A percentile compares a stretch with the other conserved stretches of the same genome.
These are phyloP conservation scores for Pipistrellus pipistrellus DNA, from an alignment of 2,797 vertebrate species.

Conservation along the genomic window DNA sequence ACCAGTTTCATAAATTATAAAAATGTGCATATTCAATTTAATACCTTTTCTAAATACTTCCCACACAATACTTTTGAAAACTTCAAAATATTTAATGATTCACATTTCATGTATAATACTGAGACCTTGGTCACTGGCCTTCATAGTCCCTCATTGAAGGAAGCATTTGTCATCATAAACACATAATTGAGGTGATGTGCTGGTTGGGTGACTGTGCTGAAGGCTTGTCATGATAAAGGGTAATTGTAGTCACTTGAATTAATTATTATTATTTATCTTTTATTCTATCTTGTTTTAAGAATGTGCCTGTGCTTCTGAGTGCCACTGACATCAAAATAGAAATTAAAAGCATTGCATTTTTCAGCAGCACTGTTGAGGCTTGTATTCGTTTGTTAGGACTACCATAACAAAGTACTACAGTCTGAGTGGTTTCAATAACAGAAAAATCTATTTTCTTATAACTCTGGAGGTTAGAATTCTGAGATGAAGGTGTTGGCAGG, in stretches of 20 bases:
- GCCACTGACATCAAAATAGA: background rate
- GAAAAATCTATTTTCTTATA: background rate
- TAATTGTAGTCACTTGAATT: slow-evolving; percentile 25
- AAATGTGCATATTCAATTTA: background rate
- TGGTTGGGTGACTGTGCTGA: background rate
- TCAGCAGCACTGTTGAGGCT: background rate
- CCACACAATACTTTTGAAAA: background rate
- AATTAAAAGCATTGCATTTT: background rate
- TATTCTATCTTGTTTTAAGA: slow-evolving; percentile 14
- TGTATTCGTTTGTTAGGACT: background rate
- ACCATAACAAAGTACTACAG: background rate
- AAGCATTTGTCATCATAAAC: slow-evolving; percentile 27
- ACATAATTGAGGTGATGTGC: slow-evolving; percentile 1
- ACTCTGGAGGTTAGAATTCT: background rate
- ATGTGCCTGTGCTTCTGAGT: background rate
- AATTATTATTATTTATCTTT: slow-evolving; percentile 2
- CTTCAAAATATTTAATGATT: slow-evolving; percentile 1
- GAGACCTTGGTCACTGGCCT: background rate
- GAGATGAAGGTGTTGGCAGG: background rate
- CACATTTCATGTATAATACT: slow-evolving; percentile 2
- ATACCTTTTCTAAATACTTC: background rate
- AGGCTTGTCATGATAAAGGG: background rate
- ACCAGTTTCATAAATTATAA: background rate
- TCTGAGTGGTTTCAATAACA: background rate
- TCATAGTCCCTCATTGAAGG: background rate